Conservation (phyloP, 2,113 vertebrate genomes). For the Amphiprion ocellaris region DNA sequence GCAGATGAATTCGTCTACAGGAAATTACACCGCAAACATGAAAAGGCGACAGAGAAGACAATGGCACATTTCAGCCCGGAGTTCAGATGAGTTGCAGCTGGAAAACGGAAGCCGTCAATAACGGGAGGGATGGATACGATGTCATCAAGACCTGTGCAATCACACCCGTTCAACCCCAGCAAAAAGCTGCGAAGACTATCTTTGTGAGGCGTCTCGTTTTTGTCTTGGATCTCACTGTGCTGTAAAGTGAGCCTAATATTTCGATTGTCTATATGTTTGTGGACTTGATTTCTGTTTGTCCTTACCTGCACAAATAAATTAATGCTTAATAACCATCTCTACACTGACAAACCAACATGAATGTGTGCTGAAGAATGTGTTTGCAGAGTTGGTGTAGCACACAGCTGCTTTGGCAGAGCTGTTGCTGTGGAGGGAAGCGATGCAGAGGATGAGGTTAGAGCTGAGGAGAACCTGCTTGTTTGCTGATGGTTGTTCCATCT, state of each 20-base stretch:
- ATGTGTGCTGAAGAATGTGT: not conserved
- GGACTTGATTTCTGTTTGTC: not conserved
- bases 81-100: constrained; percentile 30
- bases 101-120: constrained; percentile 18
- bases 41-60: constrained; percentile 63
- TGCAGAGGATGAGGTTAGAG: not conserved
- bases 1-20: constrained; percentile 32
- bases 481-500: constrained; percentile 21
- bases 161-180: constrained; percentile 26
- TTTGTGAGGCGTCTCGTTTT: not conserved
- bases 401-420: not conserved
- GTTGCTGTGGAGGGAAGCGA: not conserved
- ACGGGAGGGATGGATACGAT: not conserved
- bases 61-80: constrained; percentile 26
- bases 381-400: not conserved
- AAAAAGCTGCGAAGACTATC: constrained; percentile 12
- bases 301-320: not conserved
- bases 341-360: not conserved
- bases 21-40: constrained; percentile 42
- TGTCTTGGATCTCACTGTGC: not conserved
- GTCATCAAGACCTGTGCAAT: constrained; percentile 19
- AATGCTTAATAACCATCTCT: not conserved
- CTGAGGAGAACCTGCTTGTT: constrained; percentile 34
- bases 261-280: not conserved
- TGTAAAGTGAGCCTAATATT: not conserved